These are phyloP conservation scores for Eunapius fragilis DNA, from an alignment of 37 sponge, comb jelly and placozoan species.

Conservation along the genomic window DNA sequence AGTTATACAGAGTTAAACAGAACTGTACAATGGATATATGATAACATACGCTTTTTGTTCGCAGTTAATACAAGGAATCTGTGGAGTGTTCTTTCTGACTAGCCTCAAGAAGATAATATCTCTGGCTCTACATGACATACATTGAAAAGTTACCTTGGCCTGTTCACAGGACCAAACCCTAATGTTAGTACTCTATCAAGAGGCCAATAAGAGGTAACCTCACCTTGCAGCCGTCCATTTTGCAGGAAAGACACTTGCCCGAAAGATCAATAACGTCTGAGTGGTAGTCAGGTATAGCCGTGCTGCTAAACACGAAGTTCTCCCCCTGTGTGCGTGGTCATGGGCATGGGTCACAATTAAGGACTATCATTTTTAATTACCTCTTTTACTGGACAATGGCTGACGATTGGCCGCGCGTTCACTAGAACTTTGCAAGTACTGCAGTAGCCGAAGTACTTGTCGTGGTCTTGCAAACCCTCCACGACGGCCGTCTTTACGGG, in stretches of 20 bases:
- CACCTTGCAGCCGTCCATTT: neutral
- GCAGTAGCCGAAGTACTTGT: neutral
- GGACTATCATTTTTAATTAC: too few relatives aligned
- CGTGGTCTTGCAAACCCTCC: neutral
- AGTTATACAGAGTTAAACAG: too few relatives aligned
- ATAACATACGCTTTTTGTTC: neutral
- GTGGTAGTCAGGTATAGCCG: neutral
- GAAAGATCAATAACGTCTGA: neutral
- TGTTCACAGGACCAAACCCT: neutral
- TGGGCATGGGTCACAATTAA: too few relatives aligned
- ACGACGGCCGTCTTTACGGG: neutral
- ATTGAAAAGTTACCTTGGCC: slow-evolving; percentile 40
- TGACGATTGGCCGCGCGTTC: neutral
- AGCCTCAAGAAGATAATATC: slow-evolving; percentile 34
- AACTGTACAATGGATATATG: neutral
- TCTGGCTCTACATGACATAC: slow-evolving; percentile 24
- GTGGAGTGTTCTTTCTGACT: slow-evolving; percentile 30
- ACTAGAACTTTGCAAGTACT: neutral
- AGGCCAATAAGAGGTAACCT: neutral
- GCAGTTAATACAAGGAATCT: slow-evolving; percentile 63
- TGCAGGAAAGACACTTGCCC: neutral
- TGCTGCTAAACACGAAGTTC: neutral
- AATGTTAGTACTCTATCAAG: neutral
- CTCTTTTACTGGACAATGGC: neutral
- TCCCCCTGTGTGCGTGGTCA: neutral